Conservation (phyloP, 2,113 vertebrate species). For the Phocoena sinus region DNA sequence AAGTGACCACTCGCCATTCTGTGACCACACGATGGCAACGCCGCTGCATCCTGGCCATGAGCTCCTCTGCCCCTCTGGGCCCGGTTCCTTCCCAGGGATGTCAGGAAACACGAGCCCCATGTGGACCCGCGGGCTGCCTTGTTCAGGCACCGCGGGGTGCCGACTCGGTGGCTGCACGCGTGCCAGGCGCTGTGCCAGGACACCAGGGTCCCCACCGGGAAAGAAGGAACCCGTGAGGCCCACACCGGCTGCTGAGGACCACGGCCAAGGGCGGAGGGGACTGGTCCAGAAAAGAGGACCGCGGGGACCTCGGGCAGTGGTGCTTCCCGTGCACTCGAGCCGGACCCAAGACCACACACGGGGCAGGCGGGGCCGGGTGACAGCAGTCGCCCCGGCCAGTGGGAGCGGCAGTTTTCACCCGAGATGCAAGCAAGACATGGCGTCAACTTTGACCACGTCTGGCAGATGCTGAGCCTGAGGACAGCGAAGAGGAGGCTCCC, state of each 20-base stretch:
- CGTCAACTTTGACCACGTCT: background rate
- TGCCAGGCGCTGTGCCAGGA: background rate
- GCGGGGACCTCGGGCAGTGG: fast-evolving
- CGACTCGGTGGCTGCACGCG: fast-evolving
- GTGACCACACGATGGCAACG: too few species aligned
- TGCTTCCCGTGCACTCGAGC: background rate
- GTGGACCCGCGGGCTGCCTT: background rate
- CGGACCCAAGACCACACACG: background rate
- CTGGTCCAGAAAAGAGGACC: background rate
- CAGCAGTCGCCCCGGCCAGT: fast-evolving
- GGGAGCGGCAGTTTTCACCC: too few species aligned
- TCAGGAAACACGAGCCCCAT: background rate
- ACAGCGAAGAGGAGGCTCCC: background rate
- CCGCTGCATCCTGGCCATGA: too few species aligned
- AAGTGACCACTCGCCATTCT: too few species aligned
- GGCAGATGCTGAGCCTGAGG: background rate
- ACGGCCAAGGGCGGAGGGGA: too few species aligned
- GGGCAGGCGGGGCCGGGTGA: too few species aligned
- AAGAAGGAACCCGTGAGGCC: fast-evolving
- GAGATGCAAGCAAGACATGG: too few species aligned
- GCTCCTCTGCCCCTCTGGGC: background rate
- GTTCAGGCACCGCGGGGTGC: fast-evolving
- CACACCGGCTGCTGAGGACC: too few species aligned
- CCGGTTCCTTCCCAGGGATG: background rate
- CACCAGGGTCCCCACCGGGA: fast-evolving